Base-by-base conservation (phyloP, 53 echinoderm and acorn worm genomes). In the Antedon mediterranea region DNA sequence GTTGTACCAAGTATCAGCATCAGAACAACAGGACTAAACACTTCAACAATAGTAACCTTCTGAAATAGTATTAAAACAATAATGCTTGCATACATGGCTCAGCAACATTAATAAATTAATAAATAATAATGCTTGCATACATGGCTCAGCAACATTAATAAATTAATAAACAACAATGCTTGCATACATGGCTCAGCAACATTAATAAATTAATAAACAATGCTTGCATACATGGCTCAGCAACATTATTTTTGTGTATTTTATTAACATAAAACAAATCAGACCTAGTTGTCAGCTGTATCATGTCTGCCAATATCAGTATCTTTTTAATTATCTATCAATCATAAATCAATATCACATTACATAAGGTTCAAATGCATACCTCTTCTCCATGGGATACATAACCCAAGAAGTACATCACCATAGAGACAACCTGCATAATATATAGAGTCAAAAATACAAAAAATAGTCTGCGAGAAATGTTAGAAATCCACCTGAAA, bases 1-100 rank as follows among this genome's bases (percentile, higher is more conserved):
- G 89, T 89, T 4, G 97, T 92, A n/a, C 97, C 97, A 29, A 97
- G 78, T 71, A 92, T 83, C 26, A 86, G 32, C 84, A 92, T 88
- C 43, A 89, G 72, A 30, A 92, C 73, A 30, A 97, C 80, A 32
- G 97, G 97, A 71, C 84, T 83, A 76, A 92, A 84, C 27, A 97
- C 82, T 77, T 97, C 97, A n/a, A 85, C 85, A 33, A 88, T 73
- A n/a, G n/a, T n/a, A n/a, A n/a, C n/a, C n/a, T n/a, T n/a, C n/a
- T 77, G 83, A 92, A 30, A 97, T 79, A 14, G 85, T 87, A 92
- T 97, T 84, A 13, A 73, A 37, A 37, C 37, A 37, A 37, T 6
- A 37, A 37, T 37, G 4, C 4, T 37, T 4, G 4, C 37, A 37
- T 37, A 6, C 11, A 6, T 37, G 37, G 11, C 37, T 37, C 37